A percentile compares a stretch with the other conserved stretches of the same genome.
Conservation (phyloP, 2,113 vertebrate genomes). For the Actinemys pallida region DNA sequence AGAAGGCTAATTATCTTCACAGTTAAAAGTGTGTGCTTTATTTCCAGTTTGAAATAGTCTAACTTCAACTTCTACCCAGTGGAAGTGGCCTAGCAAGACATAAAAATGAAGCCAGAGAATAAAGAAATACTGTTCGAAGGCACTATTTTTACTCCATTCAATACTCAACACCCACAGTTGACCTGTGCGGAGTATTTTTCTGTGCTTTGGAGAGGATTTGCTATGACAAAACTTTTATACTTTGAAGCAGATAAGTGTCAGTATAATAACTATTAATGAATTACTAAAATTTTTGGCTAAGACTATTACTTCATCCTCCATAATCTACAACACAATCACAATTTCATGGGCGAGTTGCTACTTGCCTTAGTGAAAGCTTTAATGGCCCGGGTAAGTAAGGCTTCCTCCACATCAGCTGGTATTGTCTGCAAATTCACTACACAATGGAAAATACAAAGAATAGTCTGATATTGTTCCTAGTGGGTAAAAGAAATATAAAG, state of each 20-base stretch:
- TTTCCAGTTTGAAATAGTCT: neutral
- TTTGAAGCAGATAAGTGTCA: neutral
- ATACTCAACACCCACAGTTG: neutral
- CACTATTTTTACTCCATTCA: neutral
- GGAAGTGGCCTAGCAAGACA: neutral
- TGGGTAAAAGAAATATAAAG: slow-evolving; percentile 32
- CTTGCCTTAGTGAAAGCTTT: slow-evolving; percentile 93
- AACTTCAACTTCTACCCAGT: neutral
- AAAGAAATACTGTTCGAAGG: neutral
- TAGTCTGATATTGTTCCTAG: slow-evolving; percentile 90
- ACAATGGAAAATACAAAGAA: slow-evolving; percentile 92
- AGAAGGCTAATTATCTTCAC: neutral
- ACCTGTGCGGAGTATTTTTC: neutral
- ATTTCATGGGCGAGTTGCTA: neutral
- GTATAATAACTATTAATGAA: neutral
- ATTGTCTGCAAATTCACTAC: slow-evolving; percentile 84
- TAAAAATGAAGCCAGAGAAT: neutral
- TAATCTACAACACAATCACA: neutral
- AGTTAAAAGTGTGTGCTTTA: neutral
- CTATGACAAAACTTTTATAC: neutral
- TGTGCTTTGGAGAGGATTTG: neutral
- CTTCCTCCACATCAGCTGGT: slow-evolving; percentile 86
- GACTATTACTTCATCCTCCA: neutral
- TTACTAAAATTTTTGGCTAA: neutral
- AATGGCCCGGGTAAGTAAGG: slow-evolving; percentile 86